These are phyloP conservation scores for Pelodiscus sinensis DNA, from an alignment of 2,113 vertebrate genomes.

Conservation along the genomic window DNA sequence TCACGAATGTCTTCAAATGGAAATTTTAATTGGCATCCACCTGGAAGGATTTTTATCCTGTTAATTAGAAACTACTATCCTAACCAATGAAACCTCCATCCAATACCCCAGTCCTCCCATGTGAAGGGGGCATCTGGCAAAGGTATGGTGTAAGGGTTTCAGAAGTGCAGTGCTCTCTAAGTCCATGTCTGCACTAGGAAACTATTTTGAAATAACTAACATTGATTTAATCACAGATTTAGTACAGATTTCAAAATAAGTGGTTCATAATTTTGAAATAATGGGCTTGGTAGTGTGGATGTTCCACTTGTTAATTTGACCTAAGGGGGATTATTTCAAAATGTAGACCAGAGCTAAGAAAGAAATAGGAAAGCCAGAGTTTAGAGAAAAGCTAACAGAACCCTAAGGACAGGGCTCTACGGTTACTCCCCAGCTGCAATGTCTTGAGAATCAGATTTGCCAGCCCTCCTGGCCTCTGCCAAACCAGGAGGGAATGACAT, in stretches of 20 bases:
- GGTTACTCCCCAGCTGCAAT: not conserved
- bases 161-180: not conserved
- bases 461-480: not conserved
- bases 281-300: too few species aligned
- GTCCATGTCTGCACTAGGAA: not conserved
- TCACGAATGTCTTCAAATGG: slow-evolving; percentile 9
- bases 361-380: not conserved
- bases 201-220: too few species aligned
- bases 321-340: too few species aligned
- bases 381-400: fast-evolving
- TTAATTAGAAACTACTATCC: slow-evolving; percentile 47
- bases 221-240: too few species aligned
- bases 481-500: not conserved
- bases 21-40: slow-evolving; percentile 28
- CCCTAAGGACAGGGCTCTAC: not conserved
- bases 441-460: not conserved
- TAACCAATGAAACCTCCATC: slow-evolving; percentile 26
- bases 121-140: not conserved
- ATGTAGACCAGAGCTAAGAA: too few species aligned
- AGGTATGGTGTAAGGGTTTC: not conserved
- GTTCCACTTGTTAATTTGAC: too few species aligned
- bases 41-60: slow-evolving; percentile 22
- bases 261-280: too few species aligned
- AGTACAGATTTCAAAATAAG: too few species aligned
- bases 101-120: not conserved